Percentiles rank a stretch among this genome's conserved stretches.
phyloP scores from a whole-genome alignment of 2,113 vertebrate genomes.

The Erythrocebus patas region DNA sequence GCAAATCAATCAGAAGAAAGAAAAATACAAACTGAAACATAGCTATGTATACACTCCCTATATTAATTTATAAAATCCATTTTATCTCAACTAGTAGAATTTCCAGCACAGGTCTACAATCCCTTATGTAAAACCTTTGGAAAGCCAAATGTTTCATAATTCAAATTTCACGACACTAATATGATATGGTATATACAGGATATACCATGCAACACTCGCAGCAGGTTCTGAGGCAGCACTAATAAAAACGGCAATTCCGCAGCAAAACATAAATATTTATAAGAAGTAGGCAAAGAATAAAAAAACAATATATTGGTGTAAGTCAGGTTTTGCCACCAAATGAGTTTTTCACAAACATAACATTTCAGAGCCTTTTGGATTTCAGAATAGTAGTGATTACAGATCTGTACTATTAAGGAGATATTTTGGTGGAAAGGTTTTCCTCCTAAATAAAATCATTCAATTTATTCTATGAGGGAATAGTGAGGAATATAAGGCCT shows the following conservation, averaged over 20 bases:
- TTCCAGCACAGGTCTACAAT: not conserved
- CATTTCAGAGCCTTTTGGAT: not conserved
- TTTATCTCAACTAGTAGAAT: not conserved
- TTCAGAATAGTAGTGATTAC: conserved; percentile 2
- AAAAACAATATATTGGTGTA: not conserved
- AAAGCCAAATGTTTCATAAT: not conserved
- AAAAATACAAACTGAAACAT: conserved; percentile 18
- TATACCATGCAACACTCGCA: not conserved
- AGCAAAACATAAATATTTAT: not conserved
- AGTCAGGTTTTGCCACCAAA: not conserved
- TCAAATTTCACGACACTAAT: not conserved
- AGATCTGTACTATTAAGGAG: not conserved
- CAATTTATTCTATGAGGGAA: not conserved
- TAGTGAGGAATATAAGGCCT: not conserved
- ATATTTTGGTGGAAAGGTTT: not conserved
- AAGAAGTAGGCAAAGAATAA: not conserved
- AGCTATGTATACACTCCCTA: not conserved
- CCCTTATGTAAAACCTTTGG: not conserved
- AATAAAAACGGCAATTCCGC: not conserved
- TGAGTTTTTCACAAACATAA: not conserved
- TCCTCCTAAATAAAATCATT: not conserved
- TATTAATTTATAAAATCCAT: not conserved
- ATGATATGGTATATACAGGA: not conserved
- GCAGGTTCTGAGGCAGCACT: not conserved
- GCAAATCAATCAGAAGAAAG: not conserved